Evolutionary conservation across 2,797 vertebrate genomes (phyloP), one percentile per base, ranked within the genome.

Genomic region (Sphenopsis melanotis): DNA sequence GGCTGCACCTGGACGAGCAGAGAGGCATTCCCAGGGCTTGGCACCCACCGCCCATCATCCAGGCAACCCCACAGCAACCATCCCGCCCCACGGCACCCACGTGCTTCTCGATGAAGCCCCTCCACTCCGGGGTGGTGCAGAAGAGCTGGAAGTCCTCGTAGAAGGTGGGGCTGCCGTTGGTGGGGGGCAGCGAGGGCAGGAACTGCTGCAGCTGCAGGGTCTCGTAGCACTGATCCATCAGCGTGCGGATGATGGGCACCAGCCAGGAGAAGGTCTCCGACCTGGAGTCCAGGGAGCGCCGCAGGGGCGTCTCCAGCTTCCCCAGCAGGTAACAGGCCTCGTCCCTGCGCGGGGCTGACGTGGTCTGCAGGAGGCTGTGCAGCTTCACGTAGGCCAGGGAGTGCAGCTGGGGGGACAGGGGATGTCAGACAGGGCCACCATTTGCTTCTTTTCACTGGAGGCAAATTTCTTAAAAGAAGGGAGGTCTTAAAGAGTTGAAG

Each of bases 161-260:
- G 70, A 99, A 99, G 32, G 99, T 99, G 94, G 98, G 97, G 96
- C 99, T 99, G 97, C 99, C 99, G 0, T 99, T 99, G 94, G 99
- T 99, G 87, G 98, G 97, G 1, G 99, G 99, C 93, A 99, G 97
- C 12, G 98, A 99, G 32, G 99, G 99, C 42, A 99, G 97, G 37
- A 98, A 98, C 37, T 91, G 96, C 90, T 99, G 99, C 49, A 99
- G 98, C 81, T 97, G 98, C 87, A 98, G 66, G 0, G 97, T 98
- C 92, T 98, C 98, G 0, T 99, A 99, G 50, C 99, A 99, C 85
- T 98, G 99, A 90, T 99, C 99, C 77, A 99, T 98, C 27, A 99
- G 97, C 0, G 99, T 99, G 8, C 99, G 98, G 34, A 99, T 93
- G 4, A 99, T 98, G 15, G 99, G 98, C 85, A 99, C 98, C 95